phyloP scores from a whole-genome alignment of 2,888 invertebrate species.

The Tipula vernalis region DNA sequence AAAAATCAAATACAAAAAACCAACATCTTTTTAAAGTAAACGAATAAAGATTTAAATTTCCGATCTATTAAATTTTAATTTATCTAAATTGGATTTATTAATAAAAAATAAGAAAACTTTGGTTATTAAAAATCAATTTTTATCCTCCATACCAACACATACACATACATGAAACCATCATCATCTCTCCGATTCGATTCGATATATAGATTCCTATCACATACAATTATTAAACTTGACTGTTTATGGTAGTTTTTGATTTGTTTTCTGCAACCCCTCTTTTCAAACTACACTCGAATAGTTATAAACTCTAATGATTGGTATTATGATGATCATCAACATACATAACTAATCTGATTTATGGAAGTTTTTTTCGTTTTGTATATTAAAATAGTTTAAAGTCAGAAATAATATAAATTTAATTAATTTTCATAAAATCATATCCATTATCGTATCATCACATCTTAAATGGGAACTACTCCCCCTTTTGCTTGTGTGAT shows the following conservation, averaged over 20 bases:
- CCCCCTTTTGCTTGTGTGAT: neutral
- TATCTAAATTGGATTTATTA: slow-evolving; percentile 4
- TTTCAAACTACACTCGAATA: neutral
- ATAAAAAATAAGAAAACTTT: neutral
- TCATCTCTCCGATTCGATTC: neutral
- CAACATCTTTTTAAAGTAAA: neutral
- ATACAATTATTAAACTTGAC: neutral
- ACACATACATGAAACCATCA: neutral
- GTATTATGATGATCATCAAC: neutral
- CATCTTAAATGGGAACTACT: neutral
- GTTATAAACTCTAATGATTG: neutral
- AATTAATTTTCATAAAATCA: slow-evolving; percentile 4
- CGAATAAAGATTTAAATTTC: neutral
- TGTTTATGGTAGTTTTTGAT: neutral
- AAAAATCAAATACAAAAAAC: neutral
- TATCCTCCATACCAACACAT: neutral
- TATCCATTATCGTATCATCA: slow-evolving; percentile 4
- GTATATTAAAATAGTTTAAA: neutral
- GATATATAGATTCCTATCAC: neutral
- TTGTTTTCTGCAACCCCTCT: neutral
- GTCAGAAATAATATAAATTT: neutral
- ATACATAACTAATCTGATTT: neutral
- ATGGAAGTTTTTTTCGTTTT: neutral
- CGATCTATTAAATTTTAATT: neutral
- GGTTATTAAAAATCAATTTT: neutral